Evolutionary conservation across 2,113 vertebrate genomes (phyloP), one percentile per base, ranked within the genome.

Genomic region (Rhinolophus sinicus): DNA sequence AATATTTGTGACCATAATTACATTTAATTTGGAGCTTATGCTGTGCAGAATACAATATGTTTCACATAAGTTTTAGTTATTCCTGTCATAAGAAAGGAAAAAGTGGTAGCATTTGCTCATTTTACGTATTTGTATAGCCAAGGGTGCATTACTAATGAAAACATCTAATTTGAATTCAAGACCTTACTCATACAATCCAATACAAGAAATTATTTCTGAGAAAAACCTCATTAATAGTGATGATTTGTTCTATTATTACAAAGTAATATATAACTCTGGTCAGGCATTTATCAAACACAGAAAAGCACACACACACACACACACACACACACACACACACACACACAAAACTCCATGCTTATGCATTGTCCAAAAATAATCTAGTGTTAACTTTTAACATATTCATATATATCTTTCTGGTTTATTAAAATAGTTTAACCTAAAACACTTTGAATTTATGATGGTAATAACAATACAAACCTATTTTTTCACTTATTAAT

Each of bases 401-500:
- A 0, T 38, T 62, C 8, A 8, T 33, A 0, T 81, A 58, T 22
- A 56, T 60, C 8, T 69, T 77, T 73, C 14, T 28, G 62, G 19
- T 67, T 54, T 83, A 28, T 54, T 67, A 70, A 77, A 89, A 90
- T n/a, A 22, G 21, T 56, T 89, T 69, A 65, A 40, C 44, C 54
- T 94, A 89, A 80, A 86, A 60, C 6, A 75, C 15, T 89, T 92
- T 26, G 40, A 93, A 88, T 80, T n/a, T 78, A 62, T 87, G 21
- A 83, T 81, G 30, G 38, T 58, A 86, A 50, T 70, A 86, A 58
- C 12, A 96, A 86, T 18, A 64, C 47, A 73, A 87, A 24, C 38
- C 50, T 77, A 77, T 50, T 56, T 88, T 95, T 75, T 88, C n/a
- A 91, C 24, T 44, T 75, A 93, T 78, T 84, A 95, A 67, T 78